Base-by-base conservation (phyloP, 2,113 vertebrate genomes). In the Anolis sagrei region DNA sequence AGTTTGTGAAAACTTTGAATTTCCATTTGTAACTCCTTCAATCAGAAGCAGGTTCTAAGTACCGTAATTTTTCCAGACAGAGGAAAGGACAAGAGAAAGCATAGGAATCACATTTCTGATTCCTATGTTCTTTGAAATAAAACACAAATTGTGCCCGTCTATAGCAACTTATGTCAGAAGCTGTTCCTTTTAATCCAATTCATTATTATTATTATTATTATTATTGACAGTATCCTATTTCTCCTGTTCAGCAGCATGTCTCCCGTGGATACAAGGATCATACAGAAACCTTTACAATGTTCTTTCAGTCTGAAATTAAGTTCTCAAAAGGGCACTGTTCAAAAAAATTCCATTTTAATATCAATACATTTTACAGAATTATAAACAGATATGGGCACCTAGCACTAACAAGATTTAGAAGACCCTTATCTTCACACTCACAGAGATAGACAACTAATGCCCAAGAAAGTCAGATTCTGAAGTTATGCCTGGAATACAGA, bases 381-480 rank as follows among this genome's bases (percentile, higher is more conserved):
- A 29, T 61, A 27, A 75, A 81, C 16, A 80, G 11, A 19, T 69
- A 23, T 44, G 16, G 64, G 87, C 0, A 1, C 7, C 61, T n/a
- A 78, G 32, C 14, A 51, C 0, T 21, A 49, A 77, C 34, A 62
- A 68, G 19, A 66, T 49, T 19, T 78, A 76, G 36, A 16, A 44
- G 14, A 79, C 66, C 61, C 2, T 44, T 83, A 51, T 44, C 51
- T n/a, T 1, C 7, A 48, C 25, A 11, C 6, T 1, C 7, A 23
- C 32, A 36, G 1, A 36, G 0, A 76, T 48, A 51, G 62, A 39
- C 27, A 66, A 83, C 36, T 61, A 51, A 61, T 76, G 70, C 29
- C 90, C 84, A 27, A 11, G 64, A 66, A 58, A 72, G 18, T 86
- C 81, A 88, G 48, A 75, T 82, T 69, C 85, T 64, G 69, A 49